These are phyloP conservation scores for Lepidocyrtinus sp. DNA, from an alignment of 2,888 invertebrate genomes.

Conservation along the genomic window DNA sequence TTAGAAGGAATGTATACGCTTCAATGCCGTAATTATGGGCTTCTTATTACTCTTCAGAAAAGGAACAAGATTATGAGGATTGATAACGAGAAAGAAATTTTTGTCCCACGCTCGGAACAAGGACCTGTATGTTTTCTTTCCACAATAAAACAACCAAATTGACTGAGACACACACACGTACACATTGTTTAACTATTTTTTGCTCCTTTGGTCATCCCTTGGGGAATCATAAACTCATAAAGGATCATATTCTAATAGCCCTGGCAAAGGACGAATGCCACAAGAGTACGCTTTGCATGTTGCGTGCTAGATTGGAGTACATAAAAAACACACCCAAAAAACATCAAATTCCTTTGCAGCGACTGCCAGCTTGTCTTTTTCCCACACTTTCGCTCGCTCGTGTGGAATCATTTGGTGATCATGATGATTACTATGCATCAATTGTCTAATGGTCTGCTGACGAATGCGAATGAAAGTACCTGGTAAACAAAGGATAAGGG, in stretches of 20 bases:
- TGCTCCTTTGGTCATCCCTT: neutral
- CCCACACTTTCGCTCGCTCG: slow-evolving; percentile 63
- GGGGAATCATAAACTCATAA: neutral
- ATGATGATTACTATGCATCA: slow-evolving; percentile 26
- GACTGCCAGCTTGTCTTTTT: slow-evolving; percentile 65
- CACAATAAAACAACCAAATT: neutral
- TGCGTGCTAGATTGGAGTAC: slow-evolving; percentile 25
- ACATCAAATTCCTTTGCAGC: slow-evolving; percentile 36
- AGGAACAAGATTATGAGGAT: slow-evolving; percentile 42
- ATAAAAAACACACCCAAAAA: slow-evolving; percentile 53
- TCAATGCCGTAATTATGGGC: slow-evolving; percentile 52
- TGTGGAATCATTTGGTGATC: slow-evolving; percentile 29
- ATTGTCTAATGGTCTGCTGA: slow-evolving; percentile 26
- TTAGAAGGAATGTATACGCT: neutral
- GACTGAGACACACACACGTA: slow-evolving; percentile 44
- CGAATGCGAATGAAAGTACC: slow-evolving; percentile 5
- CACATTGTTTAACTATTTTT: neutral
- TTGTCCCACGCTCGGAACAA: slow-evolving; percentile 52
- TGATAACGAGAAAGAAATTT: neutral
- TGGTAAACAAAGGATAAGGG: neutral
- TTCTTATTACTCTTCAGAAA: slow-evolving; percentile 49
- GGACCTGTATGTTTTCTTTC: slow-evolving; percentile 41
- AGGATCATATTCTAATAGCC: neutral
- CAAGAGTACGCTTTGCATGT: slow-evolving; percentile 33
- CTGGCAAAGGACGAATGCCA: slow-evolving; percentile 37